Conservation (phyloP, 2,888 invertebrate species). For the Ecdyonurus torrentis region DNA sequence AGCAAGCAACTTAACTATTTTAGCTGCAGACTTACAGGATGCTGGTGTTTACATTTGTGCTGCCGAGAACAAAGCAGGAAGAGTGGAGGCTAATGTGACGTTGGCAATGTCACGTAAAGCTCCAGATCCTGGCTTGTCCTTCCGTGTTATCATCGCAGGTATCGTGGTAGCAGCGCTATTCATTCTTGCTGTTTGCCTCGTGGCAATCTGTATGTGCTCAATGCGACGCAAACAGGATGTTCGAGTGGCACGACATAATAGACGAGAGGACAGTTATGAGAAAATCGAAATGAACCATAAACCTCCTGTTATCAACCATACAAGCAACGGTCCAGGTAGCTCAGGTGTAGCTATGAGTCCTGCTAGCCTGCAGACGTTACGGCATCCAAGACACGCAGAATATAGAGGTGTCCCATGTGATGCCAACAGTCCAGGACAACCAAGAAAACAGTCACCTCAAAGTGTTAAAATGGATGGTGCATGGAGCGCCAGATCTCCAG, state of each 20-base stretch:
- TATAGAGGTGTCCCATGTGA: conserved; percentile 40
- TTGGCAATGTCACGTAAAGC: conserved; percentile 49
- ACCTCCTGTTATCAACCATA: conserved; percentile 26
- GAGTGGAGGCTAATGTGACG: conserved; percentile 54
- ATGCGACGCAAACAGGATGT: conserved; percentile 40
- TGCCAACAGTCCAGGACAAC: conserved; percentile 8
- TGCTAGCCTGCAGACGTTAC: conserved; percentile 26
- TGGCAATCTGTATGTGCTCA: conserved; percentile 43
- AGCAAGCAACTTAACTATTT: conserved; percentile 55
- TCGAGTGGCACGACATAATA: conserved; percentile 25
- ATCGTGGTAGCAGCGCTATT: conserved; percentile 49
- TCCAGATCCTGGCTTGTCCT: conserved; percentile 36
- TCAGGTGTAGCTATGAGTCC: conserved; percentile 12
- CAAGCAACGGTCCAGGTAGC: conserved; percentile 7
- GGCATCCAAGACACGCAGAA: conserved; percentile 32
- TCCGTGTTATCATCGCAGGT: conserved; percentile 45
- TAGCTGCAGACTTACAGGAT: conserved; percentile 54
- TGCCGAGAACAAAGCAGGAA: conserved; percentile 67
- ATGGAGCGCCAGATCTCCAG: conserved; percentile 8
- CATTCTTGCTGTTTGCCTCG: conserved; percentile 45
- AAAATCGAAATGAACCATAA: conserved; percentile 59
- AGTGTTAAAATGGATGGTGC: neutral
- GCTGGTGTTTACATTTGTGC: conserved; percentile 59
- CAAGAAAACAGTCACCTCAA: neutral
- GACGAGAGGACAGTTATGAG: conserved; percentile 48